Conservation (phyloP, 2,797 vertebrate genomes). For the Glossophaga mutica region DNA sequence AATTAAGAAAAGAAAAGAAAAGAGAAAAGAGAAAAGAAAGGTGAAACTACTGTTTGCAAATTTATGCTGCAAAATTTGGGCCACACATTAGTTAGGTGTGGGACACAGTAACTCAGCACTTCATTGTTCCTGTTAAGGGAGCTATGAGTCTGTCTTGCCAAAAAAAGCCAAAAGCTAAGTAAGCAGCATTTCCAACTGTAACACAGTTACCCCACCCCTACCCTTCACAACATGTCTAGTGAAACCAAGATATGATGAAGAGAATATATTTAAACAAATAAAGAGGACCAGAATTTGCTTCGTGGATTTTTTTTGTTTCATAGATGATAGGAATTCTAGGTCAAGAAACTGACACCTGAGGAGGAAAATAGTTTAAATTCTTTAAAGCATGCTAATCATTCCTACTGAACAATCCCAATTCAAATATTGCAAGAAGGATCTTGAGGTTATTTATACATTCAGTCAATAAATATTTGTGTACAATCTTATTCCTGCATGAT, state of each 20-base stretch:
- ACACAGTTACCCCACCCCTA: neutral
- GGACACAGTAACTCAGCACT: neutral
- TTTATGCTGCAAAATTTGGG: neutral
- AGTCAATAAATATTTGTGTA: neutral
- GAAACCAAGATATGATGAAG: neutral
- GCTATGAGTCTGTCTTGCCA: neutral
- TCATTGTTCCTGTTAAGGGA: neutral
- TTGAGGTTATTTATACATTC: neutral
- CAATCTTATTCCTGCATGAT: neutral
- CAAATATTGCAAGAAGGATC: neutral
- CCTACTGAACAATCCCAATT: neutral
- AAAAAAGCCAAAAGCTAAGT: neutral
- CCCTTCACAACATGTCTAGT: neutral
- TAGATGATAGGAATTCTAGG: neutral
- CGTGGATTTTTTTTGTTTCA: neutral
- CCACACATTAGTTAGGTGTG: neutral
- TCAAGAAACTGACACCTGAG: neutral
- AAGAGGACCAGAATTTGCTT: slow-evolving; percentile 5
- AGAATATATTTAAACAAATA: neutral
- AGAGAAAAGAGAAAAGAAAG: neutral
- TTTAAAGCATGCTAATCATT: neutral
- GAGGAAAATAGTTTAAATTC: neutral
- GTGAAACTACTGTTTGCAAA: neutral
- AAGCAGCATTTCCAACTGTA: neutral
- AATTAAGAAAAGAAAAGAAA: neutral